These are phyloP conservation scores for Pipra filicauda DNA, from an alignment of 2,113 vertebrate species.

Conservation along the genomic window DNA sequence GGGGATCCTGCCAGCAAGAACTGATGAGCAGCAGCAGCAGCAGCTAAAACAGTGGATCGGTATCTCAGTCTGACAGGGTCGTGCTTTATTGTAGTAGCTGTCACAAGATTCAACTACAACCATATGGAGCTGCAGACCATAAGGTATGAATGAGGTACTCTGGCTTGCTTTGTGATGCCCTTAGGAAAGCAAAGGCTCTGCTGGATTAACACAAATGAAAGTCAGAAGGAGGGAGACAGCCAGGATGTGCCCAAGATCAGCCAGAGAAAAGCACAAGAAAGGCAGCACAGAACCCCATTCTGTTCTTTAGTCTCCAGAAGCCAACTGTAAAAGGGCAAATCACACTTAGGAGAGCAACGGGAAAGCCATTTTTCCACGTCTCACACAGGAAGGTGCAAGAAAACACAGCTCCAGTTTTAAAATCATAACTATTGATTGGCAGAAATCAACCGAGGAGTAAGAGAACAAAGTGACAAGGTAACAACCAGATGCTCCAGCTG, in stretches of 20 bases:
- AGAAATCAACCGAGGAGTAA: background rate
- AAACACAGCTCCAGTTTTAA: background rate
- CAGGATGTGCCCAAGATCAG: background rate
- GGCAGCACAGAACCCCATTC: background rate
- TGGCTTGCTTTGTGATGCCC: background rate
- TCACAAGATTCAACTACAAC: background rate
- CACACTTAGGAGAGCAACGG: background rate
- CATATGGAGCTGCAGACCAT: conserved; percentile 2
- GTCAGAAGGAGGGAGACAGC: background rate
- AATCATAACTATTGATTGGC: background rate
- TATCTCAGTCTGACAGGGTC: background rate
- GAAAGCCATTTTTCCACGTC: background rate
- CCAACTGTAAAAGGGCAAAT: background rate
- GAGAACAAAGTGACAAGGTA: background rate
- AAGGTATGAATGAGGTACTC: background rate
- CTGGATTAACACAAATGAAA: background rate
- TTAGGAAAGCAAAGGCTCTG: background rate
- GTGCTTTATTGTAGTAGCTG: background rate
- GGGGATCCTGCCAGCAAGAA: conserved; percentile 29
- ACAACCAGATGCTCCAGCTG: background rate
- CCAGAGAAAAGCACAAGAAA: background rate
- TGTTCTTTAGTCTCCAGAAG: background rate
- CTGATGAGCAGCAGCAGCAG: conserved; percentile 14
- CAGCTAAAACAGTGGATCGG: background rate
- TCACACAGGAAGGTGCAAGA: fast-evolving